A percentile compares a stretch with the other conserved stretches of the same genome.
phyloP scores from a whole-genome alignment of 2,113 vertebrate species.

The Gallinago undulata region DNA sequence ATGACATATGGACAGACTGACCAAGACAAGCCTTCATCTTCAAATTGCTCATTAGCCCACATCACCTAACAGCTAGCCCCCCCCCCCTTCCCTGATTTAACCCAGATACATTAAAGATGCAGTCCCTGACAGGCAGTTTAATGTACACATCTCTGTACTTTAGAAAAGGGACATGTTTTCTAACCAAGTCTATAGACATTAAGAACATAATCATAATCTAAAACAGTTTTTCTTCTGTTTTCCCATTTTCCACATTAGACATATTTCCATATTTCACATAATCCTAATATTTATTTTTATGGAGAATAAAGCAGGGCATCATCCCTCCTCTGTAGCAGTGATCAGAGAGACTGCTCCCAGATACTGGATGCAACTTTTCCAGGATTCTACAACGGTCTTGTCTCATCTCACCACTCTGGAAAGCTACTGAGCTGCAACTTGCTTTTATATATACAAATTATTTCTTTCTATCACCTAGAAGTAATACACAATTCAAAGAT shows the following conservation, averaged over 20 bases:
- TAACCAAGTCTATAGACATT: neutral
- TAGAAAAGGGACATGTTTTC: neutral
- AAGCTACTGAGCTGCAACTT: neutral
- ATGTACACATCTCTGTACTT: neutral
- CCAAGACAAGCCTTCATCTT: neutral
- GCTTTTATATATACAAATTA: neutral
- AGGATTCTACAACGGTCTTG: neutral
- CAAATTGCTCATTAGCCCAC: neutral
- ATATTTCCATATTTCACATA: neutral
- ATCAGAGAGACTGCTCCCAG: neutral
- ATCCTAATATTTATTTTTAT: neutral
- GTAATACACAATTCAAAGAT: neutral
- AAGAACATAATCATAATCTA: neutral
- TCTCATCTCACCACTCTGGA: neutral
- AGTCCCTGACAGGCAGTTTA: neutral
- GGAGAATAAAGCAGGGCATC: neutral
- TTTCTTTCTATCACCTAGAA: neutral
- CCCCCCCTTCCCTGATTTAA: neutral
- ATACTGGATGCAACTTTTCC: neutral
- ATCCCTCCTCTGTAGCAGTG: neutral
- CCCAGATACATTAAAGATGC: neutral
- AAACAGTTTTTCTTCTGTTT: neutral
- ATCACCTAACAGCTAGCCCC: neutral
- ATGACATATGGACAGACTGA: accelerated
- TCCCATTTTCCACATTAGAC: neutral